phyloP scores from a whole-genome alignment of 2,113 vertebrate species.

The Mobula birostris region DNA sequence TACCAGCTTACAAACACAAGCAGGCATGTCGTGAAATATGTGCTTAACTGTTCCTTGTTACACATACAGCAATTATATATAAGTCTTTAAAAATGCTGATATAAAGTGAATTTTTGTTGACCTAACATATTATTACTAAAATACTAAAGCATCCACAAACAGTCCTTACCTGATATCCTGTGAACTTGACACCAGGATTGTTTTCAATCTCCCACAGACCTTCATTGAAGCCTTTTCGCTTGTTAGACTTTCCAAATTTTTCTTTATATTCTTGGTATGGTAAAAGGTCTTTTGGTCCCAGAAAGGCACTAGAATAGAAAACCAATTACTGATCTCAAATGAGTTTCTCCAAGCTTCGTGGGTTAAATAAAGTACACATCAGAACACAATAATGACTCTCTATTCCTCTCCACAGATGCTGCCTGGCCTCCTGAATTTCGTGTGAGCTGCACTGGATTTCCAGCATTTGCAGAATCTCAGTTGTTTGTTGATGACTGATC shows the following conservation, averaged over 20 bases:
- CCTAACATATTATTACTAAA: background rate
- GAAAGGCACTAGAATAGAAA: slow-evolving; percentile 69
- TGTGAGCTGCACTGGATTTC: too few species aligned
- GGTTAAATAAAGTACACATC: background rate
- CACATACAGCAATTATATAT: background rate
- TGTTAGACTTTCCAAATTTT: slow-evolving; percentile 96
- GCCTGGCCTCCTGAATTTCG: too few species aligned
- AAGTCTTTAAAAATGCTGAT: background rate
- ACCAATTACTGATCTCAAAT: background rate
- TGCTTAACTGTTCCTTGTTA: background rate
- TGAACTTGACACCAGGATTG: slow-evolving; percentile 95
- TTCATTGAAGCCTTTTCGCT: slow-evolving; percentile 98
- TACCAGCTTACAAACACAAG: background rate
- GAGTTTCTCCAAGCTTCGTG: background rate
- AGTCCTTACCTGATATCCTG: slow-evolving; percentile 79
- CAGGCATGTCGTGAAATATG: background rate
- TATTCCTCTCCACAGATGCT: too few species aligned
- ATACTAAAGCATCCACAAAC: background rate
- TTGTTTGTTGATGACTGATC: too few species aligned
- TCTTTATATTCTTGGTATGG: slow-evolving; percentile 97
- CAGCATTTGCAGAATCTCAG: too few species aligned
- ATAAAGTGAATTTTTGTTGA: background rate
- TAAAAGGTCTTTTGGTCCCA: slow-evolving; percentile 92
- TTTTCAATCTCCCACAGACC: slow-evolving; percentile 98
- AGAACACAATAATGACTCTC: background rate